Conservation (phyloP, 2,113 vertebrate genomes). For the Ctenomys sociabilis region DNA sequence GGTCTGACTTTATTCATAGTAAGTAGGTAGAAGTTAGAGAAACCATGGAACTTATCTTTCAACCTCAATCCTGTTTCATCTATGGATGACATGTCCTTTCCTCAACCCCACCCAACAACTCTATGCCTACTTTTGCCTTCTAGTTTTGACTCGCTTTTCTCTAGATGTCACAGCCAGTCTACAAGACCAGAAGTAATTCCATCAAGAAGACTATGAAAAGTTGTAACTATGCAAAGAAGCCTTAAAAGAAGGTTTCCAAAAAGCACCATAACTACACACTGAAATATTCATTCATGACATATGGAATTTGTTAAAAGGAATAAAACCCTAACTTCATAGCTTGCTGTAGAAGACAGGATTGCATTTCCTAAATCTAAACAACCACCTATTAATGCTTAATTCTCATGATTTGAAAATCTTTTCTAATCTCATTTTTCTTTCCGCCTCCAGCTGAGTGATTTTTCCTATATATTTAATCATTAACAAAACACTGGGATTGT, state of each 20-base stretch:
- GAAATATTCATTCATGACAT: slow-evolving; percentile 56
- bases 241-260: neutral
- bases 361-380: slow-evolving; percentile 76
- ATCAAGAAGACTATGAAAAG: neutral
- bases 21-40: neutral
- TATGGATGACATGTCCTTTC: neutral
- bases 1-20: neutral
- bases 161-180: neutral
- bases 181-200: neutral
- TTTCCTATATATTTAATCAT: slow-evolving; percentile 75
- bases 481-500: slow-evolving; percentile 61
- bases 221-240: neutral
- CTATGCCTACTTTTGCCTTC: neutral
- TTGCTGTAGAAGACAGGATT: slow-evolving; percentile 69
- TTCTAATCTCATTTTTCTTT: slow-evolving; percentile 79
- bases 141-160: slow-evolving; percentile 1
- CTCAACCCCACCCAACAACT: neutral
- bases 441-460: slow-evolving; percentile 70
- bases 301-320: slow-evolving; percentile 74
- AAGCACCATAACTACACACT: neutral
- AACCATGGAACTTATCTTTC: neutral
- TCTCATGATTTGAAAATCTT: slow-evolving; percentile 67
- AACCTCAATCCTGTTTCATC: neutral
- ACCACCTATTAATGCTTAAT: slow-evolving; percentile 63
- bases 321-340: slow-evolving; percentile 70